Evolutionary conservation across 2,797 vertebrate species (phyloP).

Genomic region (Atherinosoma microstoma): DNA sequence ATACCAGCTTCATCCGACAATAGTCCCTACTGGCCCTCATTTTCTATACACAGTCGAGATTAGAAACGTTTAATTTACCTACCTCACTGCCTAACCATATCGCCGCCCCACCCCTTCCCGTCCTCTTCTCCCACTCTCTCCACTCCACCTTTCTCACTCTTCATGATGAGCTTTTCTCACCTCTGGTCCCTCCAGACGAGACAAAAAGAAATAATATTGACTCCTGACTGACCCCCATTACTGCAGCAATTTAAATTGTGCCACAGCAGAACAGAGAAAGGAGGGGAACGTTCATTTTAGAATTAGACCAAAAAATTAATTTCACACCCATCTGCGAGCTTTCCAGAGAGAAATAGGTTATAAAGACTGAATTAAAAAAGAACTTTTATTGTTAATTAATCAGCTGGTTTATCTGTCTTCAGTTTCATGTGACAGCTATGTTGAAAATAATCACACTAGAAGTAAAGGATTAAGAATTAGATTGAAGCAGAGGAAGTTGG

Average conservation of each 20-base stretch:
- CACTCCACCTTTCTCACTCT: conserved; percentile 74
- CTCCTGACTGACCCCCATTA: conserved; percentile 89
- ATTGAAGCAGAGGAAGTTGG: conserved; percentile 68
- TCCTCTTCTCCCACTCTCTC: conserved; percentile 53
- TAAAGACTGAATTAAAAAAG: conserved; percentile 69
- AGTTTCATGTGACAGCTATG: conserved; percentile 73
- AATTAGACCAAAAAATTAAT: conserved; percentile 86
- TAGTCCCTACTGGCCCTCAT: conserved; percentile 55
- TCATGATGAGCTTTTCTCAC: conserved; percentile 89
- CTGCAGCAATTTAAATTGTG: conserved; percentile 87
- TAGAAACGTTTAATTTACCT: conserved; percentile 76
- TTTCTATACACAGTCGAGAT: conserved; percentile 61
- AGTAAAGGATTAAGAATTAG: conserved; percentile 76
- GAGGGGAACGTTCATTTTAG: conserved; percentile 81
- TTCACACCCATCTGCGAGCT: conserved; percentile 79
- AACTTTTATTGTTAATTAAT: conserved; percentile 85
- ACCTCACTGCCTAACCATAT: conserved; percentile 57
- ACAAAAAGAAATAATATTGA: conserved; percentile 90
- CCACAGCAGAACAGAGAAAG: conserved; percentile 72
- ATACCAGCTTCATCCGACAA: conserved; percentile 37
- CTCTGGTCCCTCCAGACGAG: conserved; percentile 85
- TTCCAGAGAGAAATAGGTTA: conserved; percentile 76
- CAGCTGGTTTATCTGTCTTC: conserved; percentile 77
- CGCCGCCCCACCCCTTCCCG: conserved; percentile 43
- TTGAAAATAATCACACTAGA: conserved; percentile 77